These are phyloP conservation scores for Atractosteus spatula DNA, from an alignment of 2,113 vertebrate species.

Conservation along the genomic window DNA sequence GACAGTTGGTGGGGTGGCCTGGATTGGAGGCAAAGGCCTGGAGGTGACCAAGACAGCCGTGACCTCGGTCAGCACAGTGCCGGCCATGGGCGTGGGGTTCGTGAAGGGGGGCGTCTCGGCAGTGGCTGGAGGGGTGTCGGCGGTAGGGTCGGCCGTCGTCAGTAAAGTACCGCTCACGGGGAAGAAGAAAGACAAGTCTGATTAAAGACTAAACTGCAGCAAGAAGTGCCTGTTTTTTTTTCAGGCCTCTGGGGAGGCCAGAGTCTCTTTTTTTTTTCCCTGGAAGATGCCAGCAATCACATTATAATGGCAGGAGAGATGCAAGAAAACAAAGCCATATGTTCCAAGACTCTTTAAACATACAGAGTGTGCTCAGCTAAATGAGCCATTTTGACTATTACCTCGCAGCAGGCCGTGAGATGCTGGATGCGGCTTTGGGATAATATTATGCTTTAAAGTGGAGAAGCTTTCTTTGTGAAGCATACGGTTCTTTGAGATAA, in stretches of 20 bases:
- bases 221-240: not conserved
- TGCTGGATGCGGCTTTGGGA: not conserved
- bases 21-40: conserved; percentile 91
- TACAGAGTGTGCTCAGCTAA: conserved; percentile 5
- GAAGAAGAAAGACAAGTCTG: conserved; percentile 97
- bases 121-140: conserved; percentile 84
- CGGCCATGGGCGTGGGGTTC: conserved; percentile 83
- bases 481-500: too few species aligned
- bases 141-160: conserved; percentile 87
- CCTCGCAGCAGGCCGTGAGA: not conserved
- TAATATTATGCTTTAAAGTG: not conserved
- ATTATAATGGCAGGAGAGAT: not conserved
- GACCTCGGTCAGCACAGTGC: conserved; percentile 82
- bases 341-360: conserved; percentile 1
- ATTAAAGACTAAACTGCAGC: conserved; percentile 57
- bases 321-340: not conserved
- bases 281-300: not conserved
- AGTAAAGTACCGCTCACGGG: conserved; percentile 88
- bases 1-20: conserved; percentile 86
- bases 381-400: not conserved
- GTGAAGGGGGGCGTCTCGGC: conserved; percentile 87
- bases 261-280: not conserved
- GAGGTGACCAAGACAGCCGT: conserved; percentile 92
- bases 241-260: not conserved
- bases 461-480: too few species aligned